Percentiles rank a stretch among this genome's conserved stretches.
These are phyloP conservation scores for Platichthys stellatus DNA, from an alignment of 2,113 vertebrate species.

Conservation along the genomic window DNA sequence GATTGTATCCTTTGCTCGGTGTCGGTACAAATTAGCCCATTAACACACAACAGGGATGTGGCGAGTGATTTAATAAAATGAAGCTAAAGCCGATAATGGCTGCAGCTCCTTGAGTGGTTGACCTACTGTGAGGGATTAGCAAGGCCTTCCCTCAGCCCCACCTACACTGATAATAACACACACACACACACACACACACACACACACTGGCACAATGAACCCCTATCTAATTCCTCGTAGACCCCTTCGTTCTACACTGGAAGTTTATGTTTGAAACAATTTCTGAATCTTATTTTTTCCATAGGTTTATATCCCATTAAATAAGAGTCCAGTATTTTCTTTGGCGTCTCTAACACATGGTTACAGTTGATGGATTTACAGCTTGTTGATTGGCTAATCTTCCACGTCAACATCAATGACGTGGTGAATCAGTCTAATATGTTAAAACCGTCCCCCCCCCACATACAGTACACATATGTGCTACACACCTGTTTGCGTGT, in stretches of 20 bases:
- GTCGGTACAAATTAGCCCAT: constrained; percentile 87
- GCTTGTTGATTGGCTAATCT: constrained; percentile 42
- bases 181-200: too few species aligned
- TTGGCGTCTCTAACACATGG: not conserved
- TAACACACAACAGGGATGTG: constrained; percentile 84
- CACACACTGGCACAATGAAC: too few species aligned
- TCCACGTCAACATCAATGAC: constrained; percentile 32
- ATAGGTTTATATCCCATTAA: not conserved
- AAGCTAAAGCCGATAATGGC: constrained; percentile 76
- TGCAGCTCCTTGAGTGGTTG: constrained; percentile 66
- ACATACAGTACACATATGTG: constrained; percentile 18
- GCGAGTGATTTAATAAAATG: constrained; percentile 72
- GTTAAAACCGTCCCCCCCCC: constrained; percentile 2
- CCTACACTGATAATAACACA: constrained; percentile 3
- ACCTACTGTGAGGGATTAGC: constrained; percentile 78
- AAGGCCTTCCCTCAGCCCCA: constrained; percentile 24
- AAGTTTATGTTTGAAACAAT: not conserved
- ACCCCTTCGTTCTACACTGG: not conserved
- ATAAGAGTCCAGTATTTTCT: constrained; percentile 6
- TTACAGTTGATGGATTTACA: constrained; percentile 35
- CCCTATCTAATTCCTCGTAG: too few species aligned
- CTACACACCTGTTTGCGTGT: constrained; percentile 18
- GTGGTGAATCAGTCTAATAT: constrained; percentile 30
- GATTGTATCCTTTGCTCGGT: constrained; percentile 90
- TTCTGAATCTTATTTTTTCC: not conserved